These are phyloP conservation scores for Hyphantria cunea DNA, from an alignment of 1,140 invertebrate genomes.

Conservation along the genomic window DNA sequence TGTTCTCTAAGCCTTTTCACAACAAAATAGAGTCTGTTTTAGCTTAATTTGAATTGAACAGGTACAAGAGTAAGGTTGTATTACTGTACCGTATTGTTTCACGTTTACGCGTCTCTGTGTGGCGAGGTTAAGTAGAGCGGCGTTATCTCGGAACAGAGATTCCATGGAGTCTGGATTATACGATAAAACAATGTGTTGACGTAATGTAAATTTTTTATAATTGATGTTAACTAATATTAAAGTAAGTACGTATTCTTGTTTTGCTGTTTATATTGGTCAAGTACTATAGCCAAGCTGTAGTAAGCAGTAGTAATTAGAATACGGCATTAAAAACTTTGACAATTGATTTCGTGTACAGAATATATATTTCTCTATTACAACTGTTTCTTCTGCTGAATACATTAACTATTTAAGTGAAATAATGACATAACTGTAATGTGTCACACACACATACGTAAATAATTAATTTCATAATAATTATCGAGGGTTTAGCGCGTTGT, in stretches of 20 bases:
- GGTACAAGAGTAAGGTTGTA: constrained; percentile 57
- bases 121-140: constrained; percentile 80
- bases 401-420: too few species aligned
- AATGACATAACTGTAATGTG: neutral
- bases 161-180: constrained; percentile 69
- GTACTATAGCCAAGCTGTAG: neutral
- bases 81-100: constrained; percentile 79
- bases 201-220: constrained; percentile 11
- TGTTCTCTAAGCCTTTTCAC: constrained; percentile 18
- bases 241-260: neutral
- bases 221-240: neutral
- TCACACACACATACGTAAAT: constrained; percentile 23
- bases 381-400: too few species aligned
- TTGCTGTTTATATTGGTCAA: neutral
- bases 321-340: too few species aligned
- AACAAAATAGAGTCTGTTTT: constrained; percentile 35
- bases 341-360: too few species aligned
- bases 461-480: constrained; percentile 68
- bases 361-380: too few species aligned
- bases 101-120: constrained; percentile 79
- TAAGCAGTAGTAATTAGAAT: too few species aligned
- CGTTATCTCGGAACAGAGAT: constrained; percentile 77
- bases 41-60: constrained; percentile 27
- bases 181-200: constrained; percentile 41
- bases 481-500: constrained; percentile 60